Base-by-base conservation (phyloP, 1,140 invertebrate genomes). In the Megathymus violae region DNA sequence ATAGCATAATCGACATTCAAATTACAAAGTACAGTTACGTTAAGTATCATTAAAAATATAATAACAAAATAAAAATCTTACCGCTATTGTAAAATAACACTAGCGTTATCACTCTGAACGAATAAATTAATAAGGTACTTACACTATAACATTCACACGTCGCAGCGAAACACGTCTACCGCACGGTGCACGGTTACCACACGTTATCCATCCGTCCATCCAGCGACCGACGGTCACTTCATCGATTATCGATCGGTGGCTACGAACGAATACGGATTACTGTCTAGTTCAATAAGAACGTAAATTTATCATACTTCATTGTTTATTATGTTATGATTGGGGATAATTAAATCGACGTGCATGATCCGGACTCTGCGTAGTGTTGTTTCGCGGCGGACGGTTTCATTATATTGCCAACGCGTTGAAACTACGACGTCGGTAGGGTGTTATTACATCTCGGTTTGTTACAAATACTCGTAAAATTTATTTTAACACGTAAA, bases 41-140 rank as follows among this genome's bases (percentile, higher is more conserved):
- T 47, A 52, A 50, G 27, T 63, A 44, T n/a, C 15, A 19, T 47
- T 58, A 62, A 66, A 61, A 52, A 51, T 25, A 62, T 40, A 17
- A 48, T 62, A 59, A 64, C 52, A 56, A 62, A 58, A 48, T 62
- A 22, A 46, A 51, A 50, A 40, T 14, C 36, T 65, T 46, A 58
- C 38, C 5, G 19, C 41, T 17, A 50, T 11, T 10, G 43, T 22
- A 61, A 64, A 60, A 59, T 38, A 67, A n/a, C n/a, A 60, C 41
- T 56, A 64, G 27, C 41, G 34, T 54, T 64, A 63, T 54, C 41
- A 69, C 47, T 61, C 60, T 31, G 7, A 38, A 51, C 6, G 15
- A 69, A 69, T 69, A 69, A 69, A 58, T 64, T 64, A 69, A 54
- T 64, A 64, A 64, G 46, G 54, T 60, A 63, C 66, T 60, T 63